phyloP scores from a whole-genome alignment of 2,113 vertebrate species.

The Tringa solitaria region DNA sequence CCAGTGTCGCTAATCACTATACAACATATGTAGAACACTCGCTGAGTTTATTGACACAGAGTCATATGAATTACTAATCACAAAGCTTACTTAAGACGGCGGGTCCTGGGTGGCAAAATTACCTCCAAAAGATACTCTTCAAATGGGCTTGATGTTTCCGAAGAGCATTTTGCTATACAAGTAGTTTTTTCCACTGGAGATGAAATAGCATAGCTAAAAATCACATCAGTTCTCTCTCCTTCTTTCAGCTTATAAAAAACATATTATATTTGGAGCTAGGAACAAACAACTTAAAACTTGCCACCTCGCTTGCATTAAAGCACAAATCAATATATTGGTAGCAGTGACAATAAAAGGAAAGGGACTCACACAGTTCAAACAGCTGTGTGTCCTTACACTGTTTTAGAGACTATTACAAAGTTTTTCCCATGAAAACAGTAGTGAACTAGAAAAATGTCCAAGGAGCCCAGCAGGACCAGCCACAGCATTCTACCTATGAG shows the following conservation, averaged over 20 bases:
- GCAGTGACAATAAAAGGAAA: neutral
- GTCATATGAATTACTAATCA: fast-evolving
- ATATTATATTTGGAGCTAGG: neutral
- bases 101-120: neutral
- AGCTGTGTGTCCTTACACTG: neutral
- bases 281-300: neutral
- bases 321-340: neutral
- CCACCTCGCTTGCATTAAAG: neutral
- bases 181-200: neutral
- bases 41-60: neutral
- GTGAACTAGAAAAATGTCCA: neutral
- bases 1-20: neutral
- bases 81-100: neutral
- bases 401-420: neutral
- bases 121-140: neutral
- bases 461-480: neutral
- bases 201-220: neutral
- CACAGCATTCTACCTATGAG: neutral
- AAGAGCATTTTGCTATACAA: neutral
- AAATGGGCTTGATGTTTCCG: neutral
- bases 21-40: neutral
- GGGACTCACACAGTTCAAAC: neutral
- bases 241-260: neutral
- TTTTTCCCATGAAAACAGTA: neutral
- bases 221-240: neutral